A percentile compares a stretch with the other conserved stretches of the same genome.
phyloP scores from a whole-genome alignment of 2,888 invertebrate species.

The Onthophagus sagittarius region DNA sequence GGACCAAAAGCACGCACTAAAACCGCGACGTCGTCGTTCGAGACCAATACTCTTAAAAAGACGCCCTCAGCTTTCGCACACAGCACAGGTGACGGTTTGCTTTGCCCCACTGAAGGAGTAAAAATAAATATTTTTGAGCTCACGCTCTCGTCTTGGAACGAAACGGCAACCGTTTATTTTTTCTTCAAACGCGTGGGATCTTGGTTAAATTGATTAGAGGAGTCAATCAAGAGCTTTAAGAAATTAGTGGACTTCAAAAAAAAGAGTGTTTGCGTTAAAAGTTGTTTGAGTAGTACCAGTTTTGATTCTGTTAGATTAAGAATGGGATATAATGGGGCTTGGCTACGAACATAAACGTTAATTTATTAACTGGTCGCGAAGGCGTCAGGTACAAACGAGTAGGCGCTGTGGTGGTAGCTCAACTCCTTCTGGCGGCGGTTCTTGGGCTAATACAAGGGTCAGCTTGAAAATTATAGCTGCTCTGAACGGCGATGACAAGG shows the following conservation, averaged over 20 bases:
- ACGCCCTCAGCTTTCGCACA: background rate
- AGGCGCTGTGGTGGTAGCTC: background rate
- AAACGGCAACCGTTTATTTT: background rate
- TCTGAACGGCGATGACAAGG: slow-evolving; percentile 41
- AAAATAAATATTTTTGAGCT: background rate
- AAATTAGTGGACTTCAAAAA: background rate
- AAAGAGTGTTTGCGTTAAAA: background rate
- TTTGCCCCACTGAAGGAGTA: background rate
- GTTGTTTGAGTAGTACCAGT: background rate
- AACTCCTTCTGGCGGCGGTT: background rate
- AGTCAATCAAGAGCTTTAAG: background rate
- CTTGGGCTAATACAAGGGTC: slow-evolving; percentile 15
- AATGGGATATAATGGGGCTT: background rate
- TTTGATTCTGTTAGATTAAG: background rate
- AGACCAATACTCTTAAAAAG: background rate
- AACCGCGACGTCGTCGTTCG: background rate
- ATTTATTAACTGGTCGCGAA: background rate
- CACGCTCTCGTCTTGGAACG: background rate
- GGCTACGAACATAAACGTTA: background rate
- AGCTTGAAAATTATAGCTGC: slow-evolving; percentile 39
- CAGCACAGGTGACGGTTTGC: background rate
- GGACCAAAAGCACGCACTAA: background rate
- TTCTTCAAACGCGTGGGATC: background rate
- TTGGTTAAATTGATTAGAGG: background rate
- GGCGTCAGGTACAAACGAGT: background rate